Evolutionary conservation across 2,888 invertebrate genomes (phyloP).

Genomic region (Coelinius sp.): DNA sequence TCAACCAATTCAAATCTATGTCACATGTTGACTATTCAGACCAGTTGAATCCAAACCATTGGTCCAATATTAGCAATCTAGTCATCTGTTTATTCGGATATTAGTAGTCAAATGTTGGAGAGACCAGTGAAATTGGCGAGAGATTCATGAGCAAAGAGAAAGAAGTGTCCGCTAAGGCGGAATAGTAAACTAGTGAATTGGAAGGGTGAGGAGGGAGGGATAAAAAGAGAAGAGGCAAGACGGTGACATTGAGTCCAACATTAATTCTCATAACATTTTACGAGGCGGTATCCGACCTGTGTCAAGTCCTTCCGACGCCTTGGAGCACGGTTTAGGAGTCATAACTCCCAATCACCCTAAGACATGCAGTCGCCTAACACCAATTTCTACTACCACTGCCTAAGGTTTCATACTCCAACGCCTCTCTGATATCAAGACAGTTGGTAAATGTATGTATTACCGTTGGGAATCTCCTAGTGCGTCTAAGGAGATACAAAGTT

Average conservation of each 20-base stretch:
- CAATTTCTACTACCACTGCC: constrained; percentile 56
- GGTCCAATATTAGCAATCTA: background rate
- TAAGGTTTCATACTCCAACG: constrained; percentile 29
- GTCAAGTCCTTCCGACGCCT: constrained; percentile 66
- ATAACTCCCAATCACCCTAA: constrained; percentile 70
- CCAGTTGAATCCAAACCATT: background rate
- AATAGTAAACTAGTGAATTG: constrained; percentile 16
- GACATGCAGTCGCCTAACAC: constrained; percentile 65
- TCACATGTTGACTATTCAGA: constrained; percentile 22
- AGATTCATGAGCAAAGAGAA: background rate
- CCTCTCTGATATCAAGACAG: background rate
- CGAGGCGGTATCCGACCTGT: constrained; percentile 70
- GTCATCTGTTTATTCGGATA: background rate
- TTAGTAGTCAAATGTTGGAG: background rate
- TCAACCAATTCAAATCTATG: constrained; percentile 19
- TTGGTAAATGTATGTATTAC: background rate
- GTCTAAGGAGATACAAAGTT: background rate
- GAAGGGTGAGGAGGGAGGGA: constrained; percentile 32
- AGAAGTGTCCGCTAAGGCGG: background rate
- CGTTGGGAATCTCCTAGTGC: background rate
- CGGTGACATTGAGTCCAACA: constrained; percentile 56
- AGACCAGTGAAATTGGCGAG: background rate
- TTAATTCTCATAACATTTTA: constrained; percentile 71
- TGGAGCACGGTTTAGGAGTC: constrained; percentile 68
- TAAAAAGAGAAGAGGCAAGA: constrained; percentile 40